phyloP scores from a whole-genome alignment of 2,797 vertebrate species.

The Galagoides demidoff region DNA sequence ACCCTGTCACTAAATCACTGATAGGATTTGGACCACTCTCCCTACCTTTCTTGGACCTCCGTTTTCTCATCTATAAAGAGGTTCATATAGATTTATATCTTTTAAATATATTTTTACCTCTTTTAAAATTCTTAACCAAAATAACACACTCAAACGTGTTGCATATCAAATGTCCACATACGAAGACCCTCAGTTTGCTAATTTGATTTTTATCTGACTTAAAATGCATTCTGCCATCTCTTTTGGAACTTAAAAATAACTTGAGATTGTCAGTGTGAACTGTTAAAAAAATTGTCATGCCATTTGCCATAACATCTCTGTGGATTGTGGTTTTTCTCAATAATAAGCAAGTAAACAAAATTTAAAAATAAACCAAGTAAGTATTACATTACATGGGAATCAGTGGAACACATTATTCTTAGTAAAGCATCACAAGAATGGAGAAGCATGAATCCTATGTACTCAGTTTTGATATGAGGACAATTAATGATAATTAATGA shows the following conservation, averaged over 20 bases:
- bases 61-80: not conserved
- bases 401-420: not conserved
- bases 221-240: slow-evolving; percentile 32
- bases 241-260: slow-evolving; percentile 56
- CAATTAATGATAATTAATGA: no score
- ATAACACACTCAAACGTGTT: not conserved
- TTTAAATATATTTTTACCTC: not conserved
- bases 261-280: slow-evolving; percentile 1
- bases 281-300: not conserved
- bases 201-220: slow-evolving; percentile 42
- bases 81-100: slow-evolving; percentile 3
- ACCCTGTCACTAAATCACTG: not conserved
- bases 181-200: not conserved
- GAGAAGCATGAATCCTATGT: no score
- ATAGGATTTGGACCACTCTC: not conserved
- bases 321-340: slow-evolving; percentile 33
- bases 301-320: slow-evolving; percentile 13
- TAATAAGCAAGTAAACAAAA: not conserved
- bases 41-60: not conserved
- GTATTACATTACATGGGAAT: not conserved
- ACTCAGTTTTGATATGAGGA: no score
- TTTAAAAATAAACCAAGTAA: slow-evolving; percentile 7
- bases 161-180: slow-evolving; percentile 6
- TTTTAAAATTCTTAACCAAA: slow-evolving; percentile 32
- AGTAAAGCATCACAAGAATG: no score